Conservation (phyloP, 2,888 invertebrate species). For the Tanypteryx hageni region DNA sequence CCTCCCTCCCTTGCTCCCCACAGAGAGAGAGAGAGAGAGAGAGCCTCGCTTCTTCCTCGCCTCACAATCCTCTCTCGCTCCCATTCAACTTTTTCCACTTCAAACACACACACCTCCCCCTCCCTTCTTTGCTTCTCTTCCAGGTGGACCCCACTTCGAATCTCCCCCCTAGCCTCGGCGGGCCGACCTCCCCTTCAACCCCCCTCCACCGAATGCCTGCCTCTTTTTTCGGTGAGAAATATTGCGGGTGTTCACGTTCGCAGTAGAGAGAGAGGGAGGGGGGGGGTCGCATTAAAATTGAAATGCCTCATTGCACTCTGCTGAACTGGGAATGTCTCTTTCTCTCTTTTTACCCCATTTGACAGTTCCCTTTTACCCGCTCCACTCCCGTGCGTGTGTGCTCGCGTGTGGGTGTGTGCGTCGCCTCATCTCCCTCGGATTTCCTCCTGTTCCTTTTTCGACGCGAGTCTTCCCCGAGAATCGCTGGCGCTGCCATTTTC, state of each 20-base stretch:
- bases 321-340: neutral
- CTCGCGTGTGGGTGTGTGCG: neutral
- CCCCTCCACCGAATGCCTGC: neutral
- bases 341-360: neutral
- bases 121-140: conserved; percentile 28
- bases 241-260: neutral
- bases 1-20: neutral
- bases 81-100: conserved; percentile 27
- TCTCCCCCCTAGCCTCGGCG: conserved; percentile 21
- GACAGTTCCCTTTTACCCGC: neutral
- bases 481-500: neutral
- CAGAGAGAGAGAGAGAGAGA: neutral
- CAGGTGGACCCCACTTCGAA: conserved; percentile 60
- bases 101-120: conserved; percentile 1
- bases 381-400: neutral
- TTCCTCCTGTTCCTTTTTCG: neutral
- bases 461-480: neutral
- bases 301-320: neutral
- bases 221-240: conserved; percentile 28
- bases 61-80: neutral
- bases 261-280: neutral
- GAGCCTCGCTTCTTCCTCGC: neutral
- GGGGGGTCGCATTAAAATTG: neutral
- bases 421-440: neutral
- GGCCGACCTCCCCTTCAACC: too few species aligned